Base-by-base conservation (phyloP, 1,140 invertebrate species). In the Drosophila orosa region DNA sequence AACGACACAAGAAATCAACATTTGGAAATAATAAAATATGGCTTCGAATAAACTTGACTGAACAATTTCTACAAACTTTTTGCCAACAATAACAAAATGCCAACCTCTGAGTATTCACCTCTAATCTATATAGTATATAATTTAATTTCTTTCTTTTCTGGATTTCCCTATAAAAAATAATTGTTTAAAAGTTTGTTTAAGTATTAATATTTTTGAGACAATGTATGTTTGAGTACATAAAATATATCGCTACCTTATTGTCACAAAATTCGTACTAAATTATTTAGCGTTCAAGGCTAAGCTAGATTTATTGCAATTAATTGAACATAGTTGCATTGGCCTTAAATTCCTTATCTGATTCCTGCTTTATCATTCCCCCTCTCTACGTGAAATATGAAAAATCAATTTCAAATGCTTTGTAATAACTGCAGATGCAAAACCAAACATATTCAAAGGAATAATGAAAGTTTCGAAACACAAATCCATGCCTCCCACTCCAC, bases 361-460 rank as follows among this genome's bases (percentile, higher is more conserved):
- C 27, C 27, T 8, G n/a, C 27, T 31, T 19, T 19, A 31, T 31
- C n/a, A 19, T 50, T 50, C 6, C n/a, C 47, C 17, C 27, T 31
- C 3, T 3, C 12, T 31, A 48, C 13, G 74, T 78, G 80, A 63
- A 69, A 84, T 74, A 84, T 80, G 74, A 80, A 85, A 81, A 85
- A 81, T 85, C 82, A 78, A 86, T 86, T 85, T 72, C 65, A 81
- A 54, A 62, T 77, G 69, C 76, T 48, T 22, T 50, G 31, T 72
- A 74, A 40, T 40, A 81, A 72, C 82, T 68, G 58, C 65, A 74
- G 55, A 73, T 71, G 57, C 35, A 58, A 44, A 68, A 56, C 47
- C 50, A 27, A 61, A 48, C 48, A 44, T 65, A 62, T 37, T 66
- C 52, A 67, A 8, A 48, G 12, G 37, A 44, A 37, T 35, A 45